These are phyloP conservation scores for Plagodis dolabraria DNA, from an alignment of 2,888 invertebrate species.

Conservation along the genomic window DNA sequence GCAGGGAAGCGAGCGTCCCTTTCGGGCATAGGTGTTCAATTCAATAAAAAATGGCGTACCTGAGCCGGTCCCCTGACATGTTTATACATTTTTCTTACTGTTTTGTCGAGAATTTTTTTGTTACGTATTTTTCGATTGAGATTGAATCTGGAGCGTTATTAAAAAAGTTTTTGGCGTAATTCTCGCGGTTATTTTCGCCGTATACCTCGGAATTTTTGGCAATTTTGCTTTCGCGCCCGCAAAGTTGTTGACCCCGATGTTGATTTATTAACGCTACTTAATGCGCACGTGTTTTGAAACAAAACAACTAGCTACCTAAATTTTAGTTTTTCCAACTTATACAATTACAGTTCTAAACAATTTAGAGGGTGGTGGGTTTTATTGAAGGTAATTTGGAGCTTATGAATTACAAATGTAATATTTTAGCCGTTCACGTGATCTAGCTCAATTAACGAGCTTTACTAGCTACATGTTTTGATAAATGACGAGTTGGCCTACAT, in stretches of 20 bases:
- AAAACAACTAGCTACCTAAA: conserved; percentile 34
- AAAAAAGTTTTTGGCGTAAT: conserved; percentile 79
- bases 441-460: conserved; percentile 41
- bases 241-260: conserved; percentile 43
- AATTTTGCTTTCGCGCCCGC: conserved; percentile 48
- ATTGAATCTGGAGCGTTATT: conserved; percentile 79
- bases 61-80: conserved; percentile 79
- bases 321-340: conserved; percentile 34
- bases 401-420: conserved; percentile 47
- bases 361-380: conserved; percentile 38
- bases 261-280: conserved; percentile 54
- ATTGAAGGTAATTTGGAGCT: conserved; percentile 42
- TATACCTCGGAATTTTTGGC: conserved; percentile 59
- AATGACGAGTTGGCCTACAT: conserved; percentile 29
- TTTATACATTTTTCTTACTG: conserved; percentile 82
- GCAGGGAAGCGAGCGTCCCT: conserved; percentile 64
- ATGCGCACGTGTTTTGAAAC: conserved; percentile 41
- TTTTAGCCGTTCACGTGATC: conserved; percentile 40
- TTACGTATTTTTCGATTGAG: conserved; percentile 79
- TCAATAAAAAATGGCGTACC: conserved; percentile 84
- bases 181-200: conserved; percentile 68
- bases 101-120: conserved; percentile 68
- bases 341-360: conserved; percentile 35
- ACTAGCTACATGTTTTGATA: conserved; percentile 39
- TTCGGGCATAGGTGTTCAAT: conserved; percentile 78